Evolutionary conservation across 2,888 invertebrate species (phyloP).

Genomic region (Emesis castigata): DNA sequence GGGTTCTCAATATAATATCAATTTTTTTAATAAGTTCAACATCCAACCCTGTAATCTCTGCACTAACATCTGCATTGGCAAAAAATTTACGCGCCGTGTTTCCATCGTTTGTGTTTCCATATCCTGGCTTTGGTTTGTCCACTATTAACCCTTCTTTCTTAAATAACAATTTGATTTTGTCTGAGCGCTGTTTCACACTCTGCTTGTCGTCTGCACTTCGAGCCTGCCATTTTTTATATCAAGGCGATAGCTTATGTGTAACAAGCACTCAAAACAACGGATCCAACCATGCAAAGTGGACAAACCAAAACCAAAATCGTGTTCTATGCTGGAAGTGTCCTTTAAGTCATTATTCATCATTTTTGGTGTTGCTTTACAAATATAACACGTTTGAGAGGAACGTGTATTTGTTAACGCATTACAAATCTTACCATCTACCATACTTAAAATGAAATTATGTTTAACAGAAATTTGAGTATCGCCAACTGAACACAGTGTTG

Average conservation of each 20-base stretch:
- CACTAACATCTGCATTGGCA: too few species aligned
- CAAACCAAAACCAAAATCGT: too few species aligned
- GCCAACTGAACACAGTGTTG: too few species aligned
- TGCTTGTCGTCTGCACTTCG: neutral
- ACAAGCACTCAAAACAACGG: neutral
- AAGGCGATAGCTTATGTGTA: neutral
- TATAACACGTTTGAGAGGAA: neutral
- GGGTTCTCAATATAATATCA: too few species aligned
- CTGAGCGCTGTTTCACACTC: neutral
- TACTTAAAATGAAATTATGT: too few species aligned
- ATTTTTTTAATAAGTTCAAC: too few species aligned
- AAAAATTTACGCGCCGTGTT: too few species aligned
- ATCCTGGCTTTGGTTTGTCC: neutral
- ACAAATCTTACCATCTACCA: neutral
- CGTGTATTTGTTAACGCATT: neutral
- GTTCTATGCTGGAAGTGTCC: too few species aligned
- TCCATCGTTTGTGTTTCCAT: too few species aligned
- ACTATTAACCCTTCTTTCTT: neutral
- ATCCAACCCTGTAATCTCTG: too few species aligned
- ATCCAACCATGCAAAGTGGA: neutral
- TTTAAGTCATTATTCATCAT: neutral
- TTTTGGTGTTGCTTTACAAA: neutral
- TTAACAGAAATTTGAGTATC: too few species aligned
- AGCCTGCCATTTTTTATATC: neutral
- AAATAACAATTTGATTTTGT: neutral